A percentile compares a stretch with the other conserved stretches of the same genome.
Evolutionary conservation across 2,797 vertebrate genomes (phyloP).

Genomic region (Takifugu rubripes): DNA sequence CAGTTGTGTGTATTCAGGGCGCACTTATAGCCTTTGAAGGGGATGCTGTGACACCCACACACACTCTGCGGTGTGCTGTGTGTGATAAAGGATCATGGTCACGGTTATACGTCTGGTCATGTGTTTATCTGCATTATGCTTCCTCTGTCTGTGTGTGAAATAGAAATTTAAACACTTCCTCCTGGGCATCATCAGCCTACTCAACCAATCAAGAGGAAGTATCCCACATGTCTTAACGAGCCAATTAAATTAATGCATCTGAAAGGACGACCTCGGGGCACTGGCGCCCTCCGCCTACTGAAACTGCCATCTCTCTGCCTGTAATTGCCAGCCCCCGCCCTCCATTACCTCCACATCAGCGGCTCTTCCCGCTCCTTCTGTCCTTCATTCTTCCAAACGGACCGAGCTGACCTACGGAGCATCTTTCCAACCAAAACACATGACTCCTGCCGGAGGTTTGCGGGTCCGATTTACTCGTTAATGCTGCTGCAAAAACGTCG

Average conservation of each 20-base stretch:
- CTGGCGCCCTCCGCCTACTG: neutral
- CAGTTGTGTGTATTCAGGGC: neutral
- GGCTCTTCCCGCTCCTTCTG: neutral
- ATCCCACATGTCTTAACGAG: slow-evolving; percentile 55
- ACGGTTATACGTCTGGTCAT: neutral
- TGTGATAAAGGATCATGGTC: slow-evolving; percentile 35
- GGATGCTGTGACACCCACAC: slow-evolving; percentile 1
- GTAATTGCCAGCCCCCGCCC: slow-evolving; percentile 1
- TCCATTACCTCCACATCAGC: slow-evolving; percentile 7
- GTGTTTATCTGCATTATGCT: neutral
- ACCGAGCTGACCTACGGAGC: too few relatives aligned
- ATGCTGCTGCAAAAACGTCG: too few relatives aligned
- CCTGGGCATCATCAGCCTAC: slow-evolving; percentile 48
- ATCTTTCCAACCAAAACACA: neutral
- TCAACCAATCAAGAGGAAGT: slow-evolving; percentile 64
- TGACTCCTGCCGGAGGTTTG: too few relatives aligned
- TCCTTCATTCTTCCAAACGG: neutral
- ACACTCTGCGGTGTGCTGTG: slow-evolving; percentile 9
- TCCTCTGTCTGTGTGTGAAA: neutral
- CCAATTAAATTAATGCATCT: slow-evolving; percentile 65
- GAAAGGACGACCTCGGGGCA: slow-evolving; percentile 45
- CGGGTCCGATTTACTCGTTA: too few relatives aligned
- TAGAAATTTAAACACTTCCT: slow-evolving; percentile 39
- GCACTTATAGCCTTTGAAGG: slow-evolving; percentile 6
- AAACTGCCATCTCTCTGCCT: slow-evolving; percentile 6